phyloP scores from a whole-genome alignment of 2,113 vertebrate genomes.

The Arothron firmamentum region DNA sequence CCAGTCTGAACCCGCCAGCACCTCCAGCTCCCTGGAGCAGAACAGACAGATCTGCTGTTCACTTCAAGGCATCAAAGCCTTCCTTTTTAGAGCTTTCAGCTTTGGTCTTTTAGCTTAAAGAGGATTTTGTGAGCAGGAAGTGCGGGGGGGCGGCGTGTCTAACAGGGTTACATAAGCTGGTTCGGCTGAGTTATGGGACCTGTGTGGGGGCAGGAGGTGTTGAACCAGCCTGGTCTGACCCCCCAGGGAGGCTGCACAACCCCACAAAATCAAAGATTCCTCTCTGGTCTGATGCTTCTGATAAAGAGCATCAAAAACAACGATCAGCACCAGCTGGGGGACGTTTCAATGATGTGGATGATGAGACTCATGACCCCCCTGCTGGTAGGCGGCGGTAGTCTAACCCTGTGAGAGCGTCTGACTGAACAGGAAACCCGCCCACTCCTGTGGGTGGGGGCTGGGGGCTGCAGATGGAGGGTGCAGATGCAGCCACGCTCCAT shows the following conservation, averaged over 20 bases:
- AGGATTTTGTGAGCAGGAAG: slow-evolving; percentile 53
- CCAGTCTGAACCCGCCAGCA: no score
- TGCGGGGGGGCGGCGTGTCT: slow-evolving; percentile 39
- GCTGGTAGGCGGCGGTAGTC: no score
- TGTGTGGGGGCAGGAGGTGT: slow-evolving; percentile 56
- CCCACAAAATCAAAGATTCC: no score
- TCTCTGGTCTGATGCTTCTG: no score
- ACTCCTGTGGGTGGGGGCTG: slow-evolving; percentile 49
- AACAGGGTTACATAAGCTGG: slow-evolving; percentile 55
- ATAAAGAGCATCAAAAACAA: no score
- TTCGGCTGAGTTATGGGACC: slow-evolving; percentile 41
- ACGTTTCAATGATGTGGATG: no score
- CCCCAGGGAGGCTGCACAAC: no score
- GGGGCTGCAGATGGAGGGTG: slow-evolving; percentile 34
- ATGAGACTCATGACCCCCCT: no score
- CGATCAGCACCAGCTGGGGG: no score
- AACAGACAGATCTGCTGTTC: slow-evolving; percentile 10
- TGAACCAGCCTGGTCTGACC: slow-evolving; percentile 46
- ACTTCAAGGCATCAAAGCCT: slow-evolving; percentile 34
- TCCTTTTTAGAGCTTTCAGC: slow-evolving; percentile 9
- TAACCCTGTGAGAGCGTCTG: slow-evolving; percentile 22
- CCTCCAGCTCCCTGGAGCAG: neutral
- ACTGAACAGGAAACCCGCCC: slow-evolving; percentile 22
- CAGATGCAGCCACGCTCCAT: slow-evolving; percentile 24
- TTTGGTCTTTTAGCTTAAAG: slow-evolving; percentile 43